Base-by-base conservation (phyloP, 2,797 vertebrate species). In the Monodelphis domestica region DNA sequence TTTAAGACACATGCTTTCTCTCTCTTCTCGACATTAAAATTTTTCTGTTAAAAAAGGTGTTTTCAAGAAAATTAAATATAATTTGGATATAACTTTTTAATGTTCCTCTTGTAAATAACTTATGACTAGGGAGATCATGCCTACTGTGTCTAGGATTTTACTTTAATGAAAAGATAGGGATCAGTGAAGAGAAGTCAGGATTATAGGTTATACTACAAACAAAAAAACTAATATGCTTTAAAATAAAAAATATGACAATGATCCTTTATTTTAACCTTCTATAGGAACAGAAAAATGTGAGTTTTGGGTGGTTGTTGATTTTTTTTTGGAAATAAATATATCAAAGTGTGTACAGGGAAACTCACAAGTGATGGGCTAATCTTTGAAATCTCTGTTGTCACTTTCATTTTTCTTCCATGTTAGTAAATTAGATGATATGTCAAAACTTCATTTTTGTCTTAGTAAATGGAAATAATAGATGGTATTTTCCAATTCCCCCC, bases 121-220 rank as follows among this genome's bases (percentile, higher is more conserved):
- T 96, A 90, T 92, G 91, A 92, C 84, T 89, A 9, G 17, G 96
- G 84, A 94, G 87, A 88, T n/a, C 93, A 96, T 53, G 53, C 0
- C 12, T 54, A 91, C 5, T 92, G 1, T 53, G 89, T 57, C 53
- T 89, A 87, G 70, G 45, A 54, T 96, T 96, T 95, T 91, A 97
- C 51, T 97, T 95, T 96, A 96, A 96, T 95, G 95, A 97, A 92
- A 94, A 91, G 53, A 92, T 17, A 53, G 78, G 91, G 55, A 90
- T 33, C 87, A 89, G 57, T 63, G 92, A 90, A 93, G 29, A 95
- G 50, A 92, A 87, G 95, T 26, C 12, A 94, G 92, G n/a, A 51
- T 88, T 70, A 54, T 10, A 78, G 29, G 10, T 90, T 12, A 84
- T 50, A 89, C 9, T 45, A 78, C 21, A 78, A 78, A 78, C 38